Base-by-base conservation (phyloP, 2,888 invertebrate species). In the Ecliptopera silaceata region DNA sequence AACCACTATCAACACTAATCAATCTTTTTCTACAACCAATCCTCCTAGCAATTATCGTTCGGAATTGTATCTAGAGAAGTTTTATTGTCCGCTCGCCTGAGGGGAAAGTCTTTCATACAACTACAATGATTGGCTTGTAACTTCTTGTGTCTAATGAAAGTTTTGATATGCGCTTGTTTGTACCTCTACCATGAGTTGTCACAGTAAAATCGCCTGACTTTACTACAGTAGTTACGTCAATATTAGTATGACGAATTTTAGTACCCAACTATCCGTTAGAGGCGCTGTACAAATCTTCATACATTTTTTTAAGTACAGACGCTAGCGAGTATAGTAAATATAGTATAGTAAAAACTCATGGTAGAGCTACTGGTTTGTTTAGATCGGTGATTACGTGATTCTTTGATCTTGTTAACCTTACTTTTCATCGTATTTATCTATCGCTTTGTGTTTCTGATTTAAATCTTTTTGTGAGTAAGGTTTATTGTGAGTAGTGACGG, bases 51-150 rank as follows among this genome's bases (percentile, higher is more conserved):
- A 79, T 80, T 77, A 77, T 70, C 71, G 65, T 59, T 61, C 49
- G 20, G 46, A 63, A 62, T 71, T 65, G 60, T 64, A 65, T 68
- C 36, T 43, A 39, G 42, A 13, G 41, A 66, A 59, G 63, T 66
- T 72, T 67, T 65, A 64, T 69, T 67, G 71, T 70, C 63, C 59
- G 66, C 63, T 64, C 51, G 66, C 68, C 63, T 60, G 66, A 57
- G 67, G 79, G 76, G 83, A 84, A 84, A 83, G 83, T 83, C 69
- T 63, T 65, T 72, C 72, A 74, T 72, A 56, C 47, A 34, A 66
- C 63, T 57, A 60, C 57, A 66, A 69, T 70, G 61, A 74, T 72
- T 74, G 69, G 63, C 63, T 78, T 74, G 68, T 66, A 69, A 69
- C 65, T 59, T 31, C 15, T n/a, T 41, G 44, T 34, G 36, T 10